Conservation (phyloP, 2,797 vertebrate species). For the Peromyscus aztecus region DNA sequence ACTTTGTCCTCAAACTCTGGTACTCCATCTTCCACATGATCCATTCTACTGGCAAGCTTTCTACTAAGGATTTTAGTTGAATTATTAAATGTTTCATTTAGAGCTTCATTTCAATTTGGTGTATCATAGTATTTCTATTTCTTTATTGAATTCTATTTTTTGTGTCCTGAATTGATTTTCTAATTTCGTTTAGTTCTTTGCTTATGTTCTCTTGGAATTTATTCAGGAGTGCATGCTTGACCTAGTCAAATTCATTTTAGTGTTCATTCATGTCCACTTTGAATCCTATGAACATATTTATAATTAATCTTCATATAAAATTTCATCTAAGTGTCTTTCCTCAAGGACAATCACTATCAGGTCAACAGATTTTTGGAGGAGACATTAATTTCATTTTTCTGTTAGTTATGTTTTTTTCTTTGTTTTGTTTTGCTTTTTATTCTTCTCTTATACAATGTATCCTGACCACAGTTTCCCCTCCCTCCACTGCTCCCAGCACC, state of each 20-base stretch:
- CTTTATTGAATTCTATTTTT: neutral
- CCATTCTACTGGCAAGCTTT: neutral
- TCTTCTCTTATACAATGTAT: neutral
- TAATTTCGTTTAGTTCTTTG: neutral
- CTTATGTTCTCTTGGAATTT: neutral
- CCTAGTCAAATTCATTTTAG: neutral
- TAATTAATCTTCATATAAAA: neutral
- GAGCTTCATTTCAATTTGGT: neutral
- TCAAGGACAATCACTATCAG: neutral
- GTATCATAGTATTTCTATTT: neutral
- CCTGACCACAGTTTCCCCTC: neutral
- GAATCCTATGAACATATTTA: neutral
- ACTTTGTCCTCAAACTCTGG: neutral
- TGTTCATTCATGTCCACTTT: neutral
- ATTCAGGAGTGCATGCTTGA: neutral
- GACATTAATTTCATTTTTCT: too few relatives aligned
- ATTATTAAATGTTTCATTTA: neutral
- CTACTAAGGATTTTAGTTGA: neutral
- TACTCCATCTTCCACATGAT: neutral
- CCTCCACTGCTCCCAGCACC: fast-evolving
- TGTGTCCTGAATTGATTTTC: neutral
- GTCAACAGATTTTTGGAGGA: neutral
- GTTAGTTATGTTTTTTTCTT: neutral
- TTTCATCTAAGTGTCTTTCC: neutral
- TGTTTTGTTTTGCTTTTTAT: neutral